Evolutionary conservation across 2,113 vertebrate species (phyloP), one percentile per base, ranked within the genome.

Genomic region (Saccopteryx leptura): DNA sequence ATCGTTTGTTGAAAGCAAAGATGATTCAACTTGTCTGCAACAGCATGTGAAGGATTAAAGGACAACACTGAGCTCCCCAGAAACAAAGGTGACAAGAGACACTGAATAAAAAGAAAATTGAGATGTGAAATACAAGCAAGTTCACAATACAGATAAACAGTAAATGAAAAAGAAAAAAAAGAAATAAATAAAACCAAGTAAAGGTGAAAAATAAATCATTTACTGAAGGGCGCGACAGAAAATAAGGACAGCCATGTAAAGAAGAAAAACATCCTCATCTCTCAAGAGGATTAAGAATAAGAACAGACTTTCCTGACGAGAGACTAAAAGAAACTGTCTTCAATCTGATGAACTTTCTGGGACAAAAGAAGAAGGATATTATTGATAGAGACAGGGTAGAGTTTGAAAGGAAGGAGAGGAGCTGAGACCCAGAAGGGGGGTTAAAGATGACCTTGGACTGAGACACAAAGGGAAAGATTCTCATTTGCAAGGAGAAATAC

Each of bases 161-260:
- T 10, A 82, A 90, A 14, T 48, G 21, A 28, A 33, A 78, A 81
- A 50, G 11, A 31, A 11, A 68, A 74, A 17, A 23, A 72, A 48
- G 18, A 39, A 39, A n/a, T n/a, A n/a, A 39, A 39, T 39, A 39
- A 5, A 58, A 84, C 14, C 84, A 88, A 93, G 54, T 10, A 31
- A 91, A 84, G 23, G 39, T 2, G 9, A 58, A 95, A 95, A 95
- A 48, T 31, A 88, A 86, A 91, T 79, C 79, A 68, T 86, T 81
- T 91, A 86, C 24, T 79, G 80, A 96, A 87, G 68, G 15, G 48
- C 39, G 17, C 74, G 56, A 18, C 0, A 69, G 90, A 86, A 93
- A 91, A 91, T 80, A 74, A 31, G 46, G 50, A 69, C 69, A 76
- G 24, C 13, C 75, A 7, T 11, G 50, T 54, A n/a, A 78, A 90